Base-by-base conservation (phyloP, 2,797 vertebrate species). In the Benthosema pterotum region DNA sequence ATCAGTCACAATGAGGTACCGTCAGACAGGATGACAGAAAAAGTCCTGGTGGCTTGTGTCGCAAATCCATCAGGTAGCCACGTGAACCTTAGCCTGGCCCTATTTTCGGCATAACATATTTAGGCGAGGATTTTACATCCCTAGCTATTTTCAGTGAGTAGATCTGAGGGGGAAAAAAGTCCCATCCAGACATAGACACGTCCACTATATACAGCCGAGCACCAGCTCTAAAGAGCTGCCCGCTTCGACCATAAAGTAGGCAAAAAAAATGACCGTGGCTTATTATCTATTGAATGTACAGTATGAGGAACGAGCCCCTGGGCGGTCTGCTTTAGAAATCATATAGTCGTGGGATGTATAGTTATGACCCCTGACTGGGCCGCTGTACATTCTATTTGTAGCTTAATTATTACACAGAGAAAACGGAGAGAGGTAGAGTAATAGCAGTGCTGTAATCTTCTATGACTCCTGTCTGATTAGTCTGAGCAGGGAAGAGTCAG, bases 191-290 rank as follows among this genome's bases (percentile, higher is more conserved):
- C 22, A 25, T 25, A 25, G 22, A 25, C 5, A 25, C 22, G 22
- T 25, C 22, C 22, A 25, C 5, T 25, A 25, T 25, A 22, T 2
- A 22, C 19, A 4, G 19, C 19, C 4, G 19, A 22, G 19, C 19
- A 22, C 2, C 4, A 22, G 19, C 19, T 22, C 2, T 22, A 22
- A 22, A 22, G 19, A 2, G 19, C 19, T 22, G 19, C 19, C 19
- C 19, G 19, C 19, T 22, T 22, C 19, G 19, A 22, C 2, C 19
- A 22, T 22, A 2, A 22, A 22, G 22, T 25, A 25, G 22, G n/a
- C n/a, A n/a, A n/a, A n/a, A n/a, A 57, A 75, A 75, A 75, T 77
- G 56, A 82, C 85, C 85, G 75, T 71, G 68, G 71, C 59, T 74
- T 69, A 72, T 82, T 74, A 78, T 83, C 80, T 68, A 76, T 28